Base-by-base conservation (phyloP, 1,140 invertebrate genomes). In the Teleogryllus occipitalis region DNA sequence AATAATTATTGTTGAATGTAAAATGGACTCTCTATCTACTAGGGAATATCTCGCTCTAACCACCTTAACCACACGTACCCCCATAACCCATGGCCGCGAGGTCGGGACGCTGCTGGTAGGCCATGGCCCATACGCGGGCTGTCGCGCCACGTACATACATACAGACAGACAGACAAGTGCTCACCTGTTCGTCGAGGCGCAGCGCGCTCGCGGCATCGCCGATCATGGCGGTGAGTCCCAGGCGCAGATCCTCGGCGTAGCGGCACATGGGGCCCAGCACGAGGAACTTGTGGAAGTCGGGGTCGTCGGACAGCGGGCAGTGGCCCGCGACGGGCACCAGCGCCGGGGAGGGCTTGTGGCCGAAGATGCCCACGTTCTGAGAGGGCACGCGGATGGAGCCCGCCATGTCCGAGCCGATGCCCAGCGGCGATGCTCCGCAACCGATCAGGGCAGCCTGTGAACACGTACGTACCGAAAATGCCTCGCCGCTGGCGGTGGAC, bases 251-350 rank as follows among this genome's bases (percentile, higher is more conserved):
- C 82, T 91, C 90, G 5, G 96, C 94, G 84, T 95, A 93, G 83
- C 96, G 91, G 82, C 93, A 95, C 91, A 99, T 95, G 0, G 97
- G 97, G 4, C 97, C 97, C 47, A 96, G 87, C 90, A 18, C 82
- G 79, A 78, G 83, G 75, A 77, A 82, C 18, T 86, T 84, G 0
- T 84, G 79, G 82, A 89, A 91, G 0, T 84, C 83, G 21, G 85
- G 80, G 79, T 91, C 89, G 0, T 84, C 83, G 0, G 86, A 83
- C 4, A 83, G 83, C 8, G 91, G 92, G 78, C 88, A 88, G 83
- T 92, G 91, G 0, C 91, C 91, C 4, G 86, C 84, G 4, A 87
- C 85, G 0, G 91, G 83, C 46, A 91, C 84, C 47, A 90, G 84
- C 65, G 88, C 90, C 74, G 78, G 78, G 46, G 78, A 74, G 14